These are phyloP conservation scores for Aphelenchoides bicaudatus DNA, from an alignment of 2,888 invertebrate species.

Conservation along the genomic window DNA sequence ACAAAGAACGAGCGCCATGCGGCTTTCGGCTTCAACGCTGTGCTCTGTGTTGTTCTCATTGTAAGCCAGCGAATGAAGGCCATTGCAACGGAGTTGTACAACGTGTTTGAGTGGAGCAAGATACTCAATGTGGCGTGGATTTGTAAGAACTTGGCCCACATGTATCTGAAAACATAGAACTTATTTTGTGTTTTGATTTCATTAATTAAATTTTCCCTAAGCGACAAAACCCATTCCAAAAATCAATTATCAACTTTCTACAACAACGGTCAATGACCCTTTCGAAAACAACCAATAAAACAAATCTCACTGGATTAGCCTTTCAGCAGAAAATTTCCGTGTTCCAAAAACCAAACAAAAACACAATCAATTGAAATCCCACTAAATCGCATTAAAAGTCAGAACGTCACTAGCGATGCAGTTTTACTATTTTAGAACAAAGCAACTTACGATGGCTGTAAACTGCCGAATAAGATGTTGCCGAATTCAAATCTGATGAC, in stretches of 20 bases:
- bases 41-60: conserved; percentile 38
- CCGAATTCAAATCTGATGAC: conserved; percentile 39
- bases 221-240: no score
- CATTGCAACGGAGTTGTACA: conserved; percentile 40
- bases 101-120: conserved; percentile 37
- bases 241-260: no score
- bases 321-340: no score
- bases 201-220: no score
- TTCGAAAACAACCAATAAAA: no score
- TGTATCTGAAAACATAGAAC: conserved; percentile 29
- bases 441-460: conserved; percentile 18
- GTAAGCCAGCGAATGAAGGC: conserved; percentile 41
- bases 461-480: conserved; percentile 14
- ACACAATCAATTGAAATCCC: no score
- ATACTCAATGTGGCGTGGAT: conserved; percentile 39
- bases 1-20: conserved; percentile 21
- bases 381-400: no score
- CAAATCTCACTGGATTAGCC: no score
- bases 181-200: no score
- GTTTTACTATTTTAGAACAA: neutral
- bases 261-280: no score
- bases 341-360: no score
- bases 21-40: conserved; percentile 33
- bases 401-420: no score
- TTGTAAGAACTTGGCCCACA: conserved; percentile 36